Conservation (phyloP, 2,113 vertebrate genomes). For the Channa argus region DNA sequence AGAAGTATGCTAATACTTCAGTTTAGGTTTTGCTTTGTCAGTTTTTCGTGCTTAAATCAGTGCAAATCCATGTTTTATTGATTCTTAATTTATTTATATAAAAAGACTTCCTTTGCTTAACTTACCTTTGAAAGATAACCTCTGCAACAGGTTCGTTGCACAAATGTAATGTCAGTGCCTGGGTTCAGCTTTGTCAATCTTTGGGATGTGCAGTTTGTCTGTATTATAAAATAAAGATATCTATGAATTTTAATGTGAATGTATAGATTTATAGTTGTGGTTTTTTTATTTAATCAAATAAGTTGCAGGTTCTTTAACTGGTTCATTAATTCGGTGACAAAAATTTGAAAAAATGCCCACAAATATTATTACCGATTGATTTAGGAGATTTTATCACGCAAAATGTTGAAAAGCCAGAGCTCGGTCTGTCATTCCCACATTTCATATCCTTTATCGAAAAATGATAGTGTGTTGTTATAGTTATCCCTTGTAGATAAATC, state of each 20-base stretch:
- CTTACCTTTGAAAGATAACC: neutral
- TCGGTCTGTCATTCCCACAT: too few species aligned
- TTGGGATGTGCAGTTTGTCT: constrained; percentile 14
- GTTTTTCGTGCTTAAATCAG: constrained; percentile 3
- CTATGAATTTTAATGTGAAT: neutral
- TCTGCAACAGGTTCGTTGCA: constrained; percentile 7
- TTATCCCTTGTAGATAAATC: too few species aligned
- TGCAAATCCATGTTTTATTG: constrained; percentile 22
- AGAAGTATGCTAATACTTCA: constrained; percentile 5
- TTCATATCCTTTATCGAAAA: too few species aligned
- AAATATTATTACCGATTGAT: too few species aligned
- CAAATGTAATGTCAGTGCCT: constrained; percentile 21
- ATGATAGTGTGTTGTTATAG: too few species aligned
- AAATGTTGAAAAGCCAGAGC: too few species aligned
- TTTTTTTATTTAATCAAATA: neutral
- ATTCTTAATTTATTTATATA: constrained; percentile 52
- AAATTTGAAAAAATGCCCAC: too few species aligned
- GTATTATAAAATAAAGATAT: constrained; percentile 51
- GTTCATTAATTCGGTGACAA: neutral
- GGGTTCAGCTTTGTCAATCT: constrained; percentile 4
- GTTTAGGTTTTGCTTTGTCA: neutral
- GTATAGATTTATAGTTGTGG: neutral
- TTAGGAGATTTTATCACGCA: too few species aligned
- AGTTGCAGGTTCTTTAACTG: neutral
- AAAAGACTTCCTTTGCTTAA: neutral